phyloP scores from a whole-genome alignment of 2,797 vertebrate genomes.

The Yasuhikotakia modesta region DNA sequence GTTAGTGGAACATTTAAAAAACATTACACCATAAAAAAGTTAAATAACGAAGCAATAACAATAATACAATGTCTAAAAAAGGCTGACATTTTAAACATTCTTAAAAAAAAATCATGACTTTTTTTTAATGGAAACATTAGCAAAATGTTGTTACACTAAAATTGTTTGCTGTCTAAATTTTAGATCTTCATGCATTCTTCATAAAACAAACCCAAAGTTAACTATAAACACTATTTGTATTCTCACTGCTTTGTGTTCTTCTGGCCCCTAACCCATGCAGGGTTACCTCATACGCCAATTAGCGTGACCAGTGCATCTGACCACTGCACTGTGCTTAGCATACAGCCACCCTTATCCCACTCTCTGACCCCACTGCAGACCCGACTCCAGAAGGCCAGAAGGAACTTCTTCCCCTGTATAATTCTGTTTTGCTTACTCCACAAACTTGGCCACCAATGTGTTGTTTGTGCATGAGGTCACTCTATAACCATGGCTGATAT shows the following conservation, averaged over 20 bases:
- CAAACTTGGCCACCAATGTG: slow-evolving; percentile 3
- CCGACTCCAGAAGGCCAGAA: slow-evolving; percentile 37
- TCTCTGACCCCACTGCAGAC: slow-evolving; percentile 28
- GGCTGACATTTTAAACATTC: too few species aligned
- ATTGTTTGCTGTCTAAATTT: too few species aligned
- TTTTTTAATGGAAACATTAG: too few species aligned
- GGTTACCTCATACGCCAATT: slow-evolving; percentile 50
- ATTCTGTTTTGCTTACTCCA: slow-evolving; percentile 35
- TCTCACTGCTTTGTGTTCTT: slow-evolving; percentile 40
- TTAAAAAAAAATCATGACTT: too few species aligned
- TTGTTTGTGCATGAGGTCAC: slow-evolving; percentile 22
- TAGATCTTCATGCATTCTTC: neutral
- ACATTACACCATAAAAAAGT: too few species aligned
- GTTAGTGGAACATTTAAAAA: too few species aligned
- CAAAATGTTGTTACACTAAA: too few species aligned
- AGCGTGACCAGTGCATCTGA: slow-evolving; percentile 49
- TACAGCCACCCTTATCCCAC: slow-evolving; percentile 39
- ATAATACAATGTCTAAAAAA: too few species aligned
- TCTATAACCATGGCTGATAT: neutral
- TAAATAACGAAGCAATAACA: too few species aligned
- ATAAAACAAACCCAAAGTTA: slow-evolving; percentile 28
- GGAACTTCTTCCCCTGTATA: slow-evolving; percentile 37
- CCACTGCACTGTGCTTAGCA: slow-evolving; percentile 48
- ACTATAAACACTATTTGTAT: slow-evolving; percentile 48
- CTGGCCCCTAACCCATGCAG: slow-evolving; percentile 36